Conservation (phyloP, 2,888 invertebrate genomes). For the Epistrophe eligans region DNA sequence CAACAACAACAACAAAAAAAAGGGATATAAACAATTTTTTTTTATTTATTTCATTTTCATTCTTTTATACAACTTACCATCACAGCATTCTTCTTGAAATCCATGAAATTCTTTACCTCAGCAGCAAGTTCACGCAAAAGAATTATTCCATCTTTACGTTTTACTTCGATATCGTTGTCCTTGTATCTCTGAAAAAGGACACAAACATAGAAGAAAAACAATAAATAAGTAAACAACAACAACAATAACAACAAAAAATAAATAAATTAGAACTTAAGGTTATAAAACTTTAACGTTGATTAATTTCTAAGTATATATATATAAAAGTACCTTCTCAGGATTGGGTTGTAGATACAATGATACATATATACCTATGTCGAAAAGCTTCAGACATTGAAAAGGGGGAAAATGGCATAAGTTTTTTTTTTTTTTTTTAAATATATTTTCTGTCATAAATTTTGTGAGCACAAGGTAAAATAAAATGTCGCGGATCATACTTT, state of each 20-base stretch:
- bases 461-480: conserved; percentile 22
- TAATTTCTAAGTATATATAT: conserved; percentile 61
- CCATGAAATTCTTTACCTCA: conserved; percentile 97
- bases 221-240: background rate
- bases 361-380: too few species aligned
- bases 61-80: conserved; percentile 88
- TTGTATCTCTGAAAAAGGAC: conserved; percentile 89
- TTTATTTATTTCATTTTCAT: background rate
- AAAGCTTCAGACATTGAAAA: background rate
- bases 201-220: conserved; percentile 78
- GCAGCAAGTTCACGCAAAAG: conserved; percentile 94
- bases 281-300: conserved; percentile 70
- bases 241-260: conserved; percentile 20
- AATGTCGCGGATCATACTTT: conserved; percentile 55
- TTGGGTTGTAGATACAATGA: too few species aligned
- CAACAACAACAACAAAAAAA: background rate
- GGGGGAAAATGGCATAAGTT: background rate
- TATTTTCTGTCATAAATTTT: conserved; percentile 68
- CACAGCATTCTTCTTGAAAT: conserved; percentile 95
- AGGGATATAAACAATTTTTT: conserved; percentile 41
- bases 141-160: conserved; percentile 92
- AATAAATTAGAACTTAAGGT: conserved; percentile 64
- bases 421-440: background rate
- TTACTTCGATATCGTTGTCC: conserved; percentile 90
- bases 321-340: too few species aligned